Evolutionary conservation across 2,888 invertebrate species (phyloP).

Genomic region (Drosophila cognata): DNA sequence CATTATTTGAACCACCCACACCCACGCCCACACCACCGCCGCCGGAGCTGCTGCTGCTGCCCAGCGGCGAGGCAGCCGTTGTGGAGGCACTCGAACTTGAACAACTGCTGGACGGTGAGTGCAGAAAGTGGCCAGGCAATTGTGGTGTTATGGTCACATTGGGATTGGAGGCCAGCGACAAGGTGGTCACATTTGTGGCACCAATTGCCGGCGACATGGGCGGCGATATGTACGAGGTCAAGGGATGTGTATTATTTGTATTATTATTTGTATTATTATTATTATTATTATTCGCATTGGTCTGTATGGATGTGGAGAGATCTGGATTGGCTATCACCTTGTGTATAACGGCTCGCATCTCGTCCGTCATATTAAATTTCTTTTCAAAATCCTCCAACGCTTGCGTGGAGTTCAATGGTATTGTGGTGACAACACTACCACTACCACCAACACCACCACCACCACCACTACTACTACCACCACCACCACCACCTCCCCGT

Average conservation of each 20-base stretch:
- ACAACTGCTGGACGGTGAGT: slow-evolving; percentile 71
- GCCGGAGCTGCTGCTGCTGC: slow-evolving; percentile 23
- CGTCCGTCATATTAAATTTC: slow-evolving; percentile 84
- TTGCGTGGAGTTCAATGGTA: slow-evolving; percentile 78
- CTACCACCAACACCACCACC: slow-evolving; percentile 1
- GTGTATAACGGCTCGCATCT: slow-evolving; percentile 84
- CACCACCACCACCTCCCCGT: slow-evolving; percentile 4
- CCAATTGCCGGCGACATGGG: slow-evolving; percentile 83
- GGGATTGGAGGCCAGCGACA: slow-evolving; percentile 82
- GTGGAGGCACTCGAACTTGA: slow-evolving; percentile 74
- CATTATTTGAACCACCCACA: slow-evolving; percentile 10
- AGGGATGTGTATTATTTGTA: slow-evolving; percentile 38
- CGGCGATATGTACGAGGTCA: slow-evolving; percentile 83
- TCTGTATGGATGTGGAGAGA: slow-evolving; percentile 83
- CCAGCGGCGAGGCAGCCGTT: slow-evolving; percentile 69
- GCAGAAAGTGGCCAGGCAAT: slow-evolving; percentile 76
- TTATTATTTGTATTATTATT: slow-evolving; percentile 25
- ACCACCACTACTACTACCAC: not conserved
- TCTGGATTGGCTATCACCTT: slow-evolving; percentile 84
- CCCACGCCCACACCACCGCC: slow-evolving; percentile 1
- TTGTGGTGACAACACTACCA: slow-evolving; percentile 60
- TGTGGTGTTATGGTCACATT: slow-evolving; percentile 82
- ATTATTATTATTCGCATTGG: slow-evolving; percentile 66
- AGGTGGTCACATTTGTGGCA: slow-evolving; percentile 61
- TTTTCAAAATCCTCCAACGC: slow-evolving; percentile 83